These are phyloP conservation scores for Nothobranchius kuhntae DNA, from an alignment of 2,113 vertebrate species.

Conservation along the genomic window DNA sequence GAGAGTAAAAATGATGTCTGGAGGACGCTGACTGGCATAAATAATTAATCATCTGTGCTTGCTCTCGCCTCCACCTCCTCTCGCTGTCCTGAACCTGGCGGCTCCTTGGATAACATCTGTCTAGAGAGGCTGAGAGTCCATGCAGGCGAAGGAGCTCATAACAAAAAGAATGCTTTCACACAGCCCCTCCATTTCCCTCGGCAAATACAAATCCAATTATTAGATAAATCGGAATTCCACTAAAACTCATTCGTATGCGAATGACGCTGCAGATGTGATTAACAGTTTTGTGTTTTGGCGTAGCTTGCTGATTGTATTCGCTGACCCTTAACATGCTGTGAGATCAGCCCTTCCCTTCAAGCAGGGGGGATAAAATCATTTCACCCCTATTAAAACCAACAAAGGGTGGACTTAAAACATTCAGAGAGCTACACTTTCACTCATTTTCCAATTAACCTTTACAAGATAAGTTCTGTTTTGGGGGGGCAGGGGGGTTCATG, in stretches of 20 bases:
- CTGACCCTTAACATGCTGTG: constrained; percentile 37
- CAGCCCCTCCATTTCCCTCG: constrained; percentile 18
- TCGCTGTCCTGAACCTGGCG: constrained; percentile 36
- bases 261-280: constrained; percentile 47
- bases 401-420: constrained; percentile 35
- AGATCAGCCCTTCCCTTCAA: constrained; percentile 39
- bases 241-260: constrained; percentile 42
- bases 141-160: constrained; percentile 21
- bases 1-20: constrained; percentile 68
- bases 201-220: constrained; percentile 72
- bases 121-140: constrained; percentile 39
- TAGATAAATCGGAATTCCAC: constrained; percentile 54
- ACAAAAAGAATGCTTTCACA: constrained; percentile 18
- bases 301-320: constrained; percentile 47
- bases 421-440: constrained; percentile 27
- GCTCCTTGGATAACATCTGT: constrained; percentile 55
- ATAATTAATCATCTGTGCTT: constrained; percentile 71
- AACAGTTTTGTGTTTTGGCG: constrained; percentile 44
- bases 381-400: constrained; percentile 55
- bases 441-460: constrained; percentile 66
- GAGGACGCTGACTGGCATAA: constrained; percentile 67
- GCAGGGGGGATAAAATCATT: constrained; percentile 41
- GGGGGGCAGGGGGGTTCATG: not conserved
- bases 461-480: constrained; percentile 9
- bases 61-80: constrained; percentile 48